These are phyloP conservation scores for Diacarnus erythraeanus DNA, from an alignment of 37 sponge, comb jelly and placozoan species.

Conservation along the genomic window DNA sequence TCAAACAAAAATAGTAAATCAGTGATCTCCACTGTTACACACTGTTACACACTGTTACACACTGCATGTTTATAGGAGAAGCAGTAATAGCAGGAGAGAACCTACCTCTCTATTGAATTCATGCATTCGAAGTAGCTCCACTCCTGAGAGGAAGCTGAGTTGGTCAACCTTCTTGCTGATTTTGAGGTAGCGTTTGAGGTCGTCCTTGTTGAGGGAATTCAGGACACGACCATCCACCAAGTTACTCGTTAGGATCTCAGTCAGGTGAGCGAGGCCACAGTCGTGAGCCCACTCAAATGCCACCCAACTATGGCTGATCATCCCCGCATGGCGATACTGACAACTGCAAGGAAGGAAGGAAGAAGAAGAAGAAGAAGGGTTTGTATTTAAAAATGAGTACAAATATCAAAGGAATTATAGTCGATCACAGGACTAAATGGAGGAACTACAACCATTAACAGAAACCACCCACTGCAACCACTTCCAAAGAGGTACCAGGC, in stretches of 20 bases:
- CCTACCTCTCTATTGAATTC: constrained; percentile 69
- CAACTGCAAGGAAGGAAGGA: constrained; percentile 10
- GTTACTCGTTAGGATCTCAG: constrained; percentile 50
- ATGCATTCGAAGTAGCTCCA: constrained; percentile 80
- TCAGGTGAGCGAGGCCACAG: constrained; percentile 72
- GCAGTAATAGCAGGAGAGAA: neutral
- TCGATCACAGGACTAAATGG: too few species aligned
- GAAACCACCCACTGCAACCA: too few species aligned
- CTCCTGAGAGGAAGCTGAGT: constrained; percentile 78
- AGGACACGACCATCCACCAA: constrained; percentile 91
- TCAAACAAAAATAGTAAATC: neutral
- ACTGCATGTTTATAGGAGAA: neutral
- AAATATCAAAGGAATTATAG: too few species aligned
- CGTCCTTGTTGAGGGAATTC: constrained; percentile 76
- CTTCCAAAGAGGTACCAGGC: too few species aligned
- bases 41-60: too few species aligned
- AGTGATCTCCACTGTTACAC: too few species aligned
- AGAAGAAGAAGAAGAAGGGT: neutral
- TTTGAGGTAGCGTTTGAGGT: constrained; percentile 73
- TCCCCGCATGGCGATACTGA: constrained; percentile 69
- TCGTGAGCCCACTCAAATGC: constrained; percentile 69
- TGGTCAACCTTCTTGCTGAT: constrained; percentile 54
- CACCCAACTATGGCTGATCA: constrained; percentile 85
- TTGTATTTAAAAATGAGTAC: too few species aligned
- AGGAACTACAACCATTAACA: too few species aligned